Evolutionary conservation across 2,888 invertebrate species (phyloP).

Genomic region (Chouioia cunea): DNA sequence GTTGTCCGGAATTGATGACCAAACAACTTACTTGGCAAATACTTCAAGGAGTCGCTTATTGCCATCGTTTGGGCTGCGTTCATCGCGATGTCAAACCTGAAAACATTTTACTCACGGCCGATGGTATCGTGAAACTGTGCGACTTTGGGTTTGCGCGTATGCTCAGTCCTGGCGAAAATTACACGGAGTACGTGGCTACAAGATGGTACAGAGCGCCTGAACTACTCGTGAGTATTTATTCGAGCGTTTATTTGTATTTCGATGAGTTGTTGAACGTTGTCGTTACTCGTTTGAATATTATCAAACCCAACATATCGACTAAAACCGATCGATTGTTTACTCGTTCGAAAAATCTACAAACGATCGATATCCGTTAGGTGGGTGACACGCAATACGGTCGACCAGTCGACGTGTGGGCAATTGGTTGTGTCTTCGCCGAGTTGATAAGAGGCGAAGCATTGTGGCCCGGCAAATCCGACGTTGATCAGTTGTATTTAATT

Average conservation of each 20-base stretch:
- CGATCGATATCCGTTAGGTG: slow-evolving; percentile 70
- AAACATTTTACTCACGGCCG: slow-evolving; percentile 93
- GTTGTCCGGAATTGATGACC: slow-evolving; percentile 91
- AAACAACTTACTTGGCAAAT: slow-evolving; percentile 97
- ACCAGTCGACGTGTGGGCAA: slow-evolving; percentile 98
- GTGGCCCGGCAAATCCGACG: slow-evolving; percentile 99
- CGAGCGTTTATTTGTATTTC: too few species aligned
- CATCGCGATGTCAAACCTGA: slow-evolving; percentile 99
- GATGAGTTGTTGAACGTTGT: neutral
- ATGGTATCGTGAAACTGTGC: slow-evolving; percentile 95
- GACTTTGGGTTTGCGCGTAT: slow-evolving; percentile 99
- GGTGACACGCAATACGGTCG: slow-evolving; percentile 95
- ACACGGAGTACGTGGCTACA: slow-evolving; percentile 99
- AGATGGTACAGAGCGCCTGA: slow-evolving; percentile 99
- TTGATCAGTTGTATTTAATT: slow-evolving; percentile 97
- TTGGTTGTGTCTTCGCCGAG: slow-evolving; percentile 93
- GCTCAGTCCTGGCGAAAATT: slow-evolving; percentile 96
- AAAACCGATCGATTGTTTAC: too few species aligned
- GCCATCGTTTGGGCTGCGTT: slow-evolving; percentile 96
- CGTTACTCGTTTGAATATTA: neutral
- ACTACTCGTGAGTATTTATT: slow-evolving; percentile 74
- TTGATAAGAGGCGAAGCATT: slow-evolving; percentile 90
- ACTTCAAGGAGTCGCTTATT: slow-evolving; percentile 94
- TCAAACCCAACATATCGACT: too few species aligned
- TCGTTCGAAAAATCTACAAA: too few species aligned